Conservation (phyloP, 2,888 invertebrate species). For the Dorcus hopei region DNA sequence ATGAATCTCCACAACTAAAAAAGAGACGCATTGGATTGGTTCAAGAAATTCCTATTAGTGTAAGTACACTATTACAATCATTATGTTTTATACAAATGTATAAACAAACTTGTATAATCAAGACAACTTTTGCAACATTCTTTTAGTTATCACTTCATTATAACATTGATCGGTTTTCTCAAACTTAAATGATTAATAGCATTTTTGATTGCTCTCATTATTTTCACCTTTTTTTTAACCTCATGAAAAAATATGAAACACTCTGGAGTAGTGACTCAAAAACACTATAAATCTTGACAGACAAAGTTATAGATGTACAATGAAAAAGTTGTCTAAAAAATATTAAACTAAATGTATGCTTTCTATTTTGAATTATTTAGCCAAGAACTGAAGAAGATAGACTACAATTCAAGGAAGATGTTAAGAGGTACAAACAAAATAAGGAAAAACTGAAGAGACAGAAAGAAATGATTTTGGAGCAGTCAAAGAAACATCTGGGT, state of each 20-base stretch:
- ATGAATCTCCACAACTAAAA: constrained; percentile 37
- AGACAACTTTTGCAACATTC: not conserved
- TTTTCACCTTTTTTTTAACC: too few species aligned
- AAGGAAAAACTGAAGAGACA: constrained; percentile 73
- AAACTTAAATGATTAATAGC: too few species aligned
- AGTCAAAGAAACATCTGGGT: constrained; percentile 50
- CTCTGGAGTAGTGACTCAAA: not conserved
- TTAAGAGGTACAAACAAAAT: constrained; percentile 73
- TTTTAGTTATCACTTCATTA: too few species aligned
- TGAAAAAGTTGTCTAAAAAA: too few species aligned
- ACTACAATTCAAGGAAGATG: constrained; percentile 64
- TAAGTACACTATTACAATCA: constrained; percentile 45
- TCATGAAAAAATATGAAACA: too few species aligned
- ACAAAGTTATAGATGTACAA: not conserved
- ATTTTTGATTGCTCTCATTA: too few species aligned
- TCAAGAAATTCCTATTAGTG: constrained; percentile 64
- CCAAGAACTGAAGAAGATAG: constrained; percentile 79
- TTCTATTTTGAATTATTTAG: constrained; percentile 47
- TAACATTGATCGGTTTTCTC: too few species aligned
- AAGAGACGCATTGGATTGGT: constrained; percentile 57
- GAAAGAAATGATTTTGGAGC: constrained; percentile 55
- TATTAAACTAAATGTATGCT: not conserved
- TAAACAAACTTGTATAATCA: not conserved
- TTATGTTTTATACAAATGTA: not conserved
- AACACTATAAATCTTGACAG: not conserved